phyloP scores from a whole-genome alignment of 2,888 invertebrate genomes.

The Dastarcus helophoroides region DNA sequence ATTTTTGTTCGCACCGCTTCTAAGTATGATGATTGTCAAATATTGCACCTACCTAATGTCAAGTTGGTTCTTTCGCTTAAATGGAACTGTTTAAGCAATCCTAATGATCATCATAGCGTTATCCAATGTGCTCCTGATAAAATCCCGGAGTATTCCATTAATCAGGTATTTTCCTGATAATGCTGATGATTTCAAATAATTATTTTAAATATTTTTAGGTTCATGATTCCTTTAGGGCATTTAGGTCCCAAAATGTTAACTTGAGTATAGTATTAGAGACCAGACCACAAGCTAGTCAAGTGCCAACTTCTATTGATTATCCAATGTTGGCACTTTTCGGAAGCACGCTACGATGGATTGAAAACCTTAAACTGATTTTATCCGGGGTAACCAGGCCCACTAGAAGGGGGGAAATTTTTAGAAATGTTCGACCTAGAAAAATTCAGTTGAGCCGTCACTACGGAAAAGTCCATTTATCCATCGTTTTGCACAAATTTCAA shows the following conservation, averaged over 20 bases:
- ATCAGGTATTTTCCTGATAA: conserved; percentile 51
- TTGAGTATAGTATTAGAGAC: conserved; percentile 70
- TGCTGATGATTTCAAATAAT: neutral
- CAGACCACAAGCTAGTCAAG: conserved; percentile 41
- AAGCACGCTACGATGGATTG: conserved; percentile 91
- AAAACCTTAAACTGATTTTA: conserved; percentile 84
- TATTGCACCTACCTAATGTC: conserved; percentile 83
- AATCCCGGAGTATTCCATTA: conserved; percentile 92
- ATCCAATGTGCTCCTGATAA: conserved; percentile 94
- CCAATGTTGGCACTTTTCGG: conserved; percentile 79
- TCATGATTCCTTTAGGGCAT: conserved; percentile 92
- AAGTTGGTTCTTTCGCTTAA: conserved; percentile 71
- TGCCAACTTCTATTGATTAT: conserved; percentile 40
- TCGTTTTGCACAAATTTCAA: conserved; percentile 78
- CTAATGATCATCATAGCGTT: conserved; percentile 91
- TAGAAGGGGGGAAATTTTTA: conserved; percentile 79
- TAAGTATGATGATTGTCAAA: conserved; percentile 95
- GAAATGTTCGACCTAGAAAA: conserved; percentile 72
- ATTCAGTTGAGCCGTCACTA: conserved; percentile 89
- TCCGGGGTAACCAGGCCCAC: conserved; percentile 92
- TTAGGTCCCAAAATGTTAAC: conserved; percentile 78
- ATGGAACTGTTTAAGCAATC: conserved; percentile 88
- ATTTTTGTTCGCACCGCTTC: conserved; percentile 94
- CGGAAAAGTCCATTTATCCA: conserved; percentile 70
- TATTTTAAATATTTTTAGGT: conserved; percentile 41